Conservation (phyloP, 2,888 invertebrate genomes). For the Smittia aterrima region DNA sequence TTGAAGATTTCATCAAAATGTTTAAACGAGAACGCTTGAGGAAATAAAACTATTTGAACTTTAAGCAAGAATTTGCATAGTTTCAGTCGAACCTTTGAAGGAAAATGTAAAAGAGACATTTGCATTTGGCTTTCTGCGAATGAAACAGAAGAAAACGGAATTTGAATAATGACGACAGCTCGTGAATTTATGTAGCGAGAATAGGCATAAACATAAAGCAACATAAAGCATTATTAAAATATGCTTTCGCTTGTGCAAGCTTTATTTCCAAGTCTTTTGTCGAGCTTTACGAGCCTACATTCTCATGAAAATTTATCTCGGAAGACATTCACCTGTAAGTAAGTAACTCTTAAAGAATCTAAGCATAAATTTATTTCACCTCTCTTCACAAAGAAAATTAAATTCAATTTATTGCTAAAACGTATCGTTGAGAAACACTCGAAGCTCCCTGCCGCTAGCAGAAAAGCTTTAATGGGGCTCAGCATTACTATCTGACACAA, state of each 20-base stretch:
- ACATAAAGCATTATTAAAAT: conserved; percentile 24
- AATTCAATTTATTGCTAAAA: conserved; percentile 10
- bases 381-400: not conserved
- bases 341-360: too few species aligned
- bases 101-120: not conserved
- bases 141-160: not conserved
- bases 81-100: not conserved
- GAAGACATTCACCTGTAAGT: not conserved
- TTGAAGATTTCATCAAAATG: not conserved
- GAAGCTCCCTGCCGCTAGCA: not conserved
- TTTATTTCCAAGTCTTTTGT: not conserved
- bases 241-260: not conserved
- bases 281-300: not conserved
- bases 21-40: not conserved
- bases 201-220: conserved; percentile 22
- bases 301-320: conserved; percentile 2
- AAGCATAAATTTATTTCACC: too few species aligned
- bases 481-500: conserved; percentile 9
- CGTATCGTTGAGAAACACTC: not conserved
- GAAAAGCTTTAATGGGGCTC: conserved; percentile 18
- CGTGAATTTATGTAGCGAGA: conserved; percentile 14
- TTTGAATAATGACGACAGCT: conserved; percentile 7
- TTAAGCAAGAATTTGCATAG: not conserved
- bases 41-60: not conserved
- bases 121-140: not conserved